Percentiles rank a stretch among this genome's conserved stretches.
Conservation (phyloP, 2,888 invertebrate genomes). For the Cryptosula pallasiana region DNA sequence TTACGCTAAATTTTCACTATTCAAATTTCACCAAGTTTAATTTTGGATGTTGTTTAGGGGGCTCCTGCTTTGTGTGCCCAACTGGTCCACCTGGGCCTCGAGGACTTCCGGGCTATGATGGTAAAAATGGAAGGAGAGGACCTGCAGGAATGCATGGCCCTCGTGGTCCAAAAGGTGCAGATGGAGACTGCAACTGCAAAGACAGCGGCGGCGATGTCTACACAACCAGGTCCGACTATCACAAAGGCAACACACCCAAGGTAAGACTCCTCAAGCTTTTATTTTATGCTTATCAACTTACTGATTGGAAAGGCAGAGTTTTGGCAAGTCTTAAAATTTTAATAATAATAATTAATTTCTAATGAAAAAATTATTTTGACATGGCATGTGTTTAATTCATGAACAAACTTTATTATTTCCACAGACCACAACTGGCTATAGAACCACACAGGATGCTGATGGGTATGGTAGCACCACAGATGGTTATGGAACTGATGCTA, state of each 20-base stretch:
- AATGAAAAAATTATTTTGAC: neutral
- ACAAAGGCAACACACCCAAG: neutral
- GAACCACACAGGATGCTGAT: too few species aligned
- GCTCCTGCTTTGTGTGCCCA: constrained; percentile 13
- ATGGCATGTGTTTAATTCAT: neutral
- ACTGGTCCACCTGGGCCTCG: constrained; percentile 16
- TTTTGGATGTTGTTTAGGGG: too few species aligned
- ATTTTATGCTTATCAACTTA: neutral
- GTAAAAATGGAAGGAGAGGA: neutral
- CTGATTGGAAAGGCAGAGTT: neutral
- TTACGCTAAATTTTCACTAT: too few species aligned
- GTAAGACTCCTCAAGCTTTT: too few species aligned
- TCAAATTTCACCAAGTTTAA: too few species aligned
- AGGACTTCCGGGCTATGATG: neutral
- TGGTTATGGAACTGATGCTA: neutral
- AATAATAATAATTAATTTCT: neutral
- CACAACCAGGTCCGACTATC: neutral
- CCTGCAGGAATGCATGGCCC: neutral
- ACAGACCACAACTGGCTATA: neutral
- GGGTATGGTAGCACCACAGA: neutral
- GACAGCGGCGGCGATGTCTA: neutral
- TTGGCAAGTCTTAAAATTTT: too few species aligned
- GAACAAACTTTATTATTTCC: neutral
- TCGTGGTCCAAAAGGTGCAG: neutral
- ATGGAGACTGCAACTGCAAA: neutral